A percentile compares a stretch with the other conserved stretches of the same genome.
Evolutionary conservation across 2,797 vertebrate species (phyloP).

Genomic region (Argya squamiceps): DNA sequence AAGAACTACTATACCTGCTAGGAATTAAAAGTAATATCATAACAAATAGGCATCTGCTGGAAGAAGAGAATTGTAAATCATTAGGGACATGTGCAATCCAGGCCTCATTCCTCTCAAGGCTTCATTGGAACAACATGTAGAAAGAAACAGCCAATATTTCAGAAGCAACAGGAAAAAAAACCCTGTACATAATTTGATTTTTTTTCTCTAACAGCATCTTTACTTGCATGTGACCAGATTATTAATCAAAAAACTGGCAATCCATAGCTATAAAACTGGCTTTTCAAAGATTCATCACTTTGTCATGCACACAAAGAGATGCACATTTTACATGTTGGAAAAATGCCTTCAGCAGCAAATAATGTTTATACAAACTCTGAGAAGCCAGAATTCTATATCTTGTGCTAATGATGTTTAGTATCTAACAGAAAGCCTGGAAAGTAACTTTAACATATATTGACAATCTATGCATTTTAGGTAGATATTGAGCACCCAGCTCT

Average conservation of each 20-base stretch:
- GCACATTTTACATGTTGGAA: background rate
- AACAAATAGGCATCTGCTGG: constrained; percentile 13
- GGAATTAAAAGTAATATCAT: background rate
- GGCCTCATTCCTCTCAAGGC: background rate
- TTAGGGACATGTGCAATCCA: constrained; percentile 33
- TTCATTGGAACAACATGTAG: constrained; percentile 57
- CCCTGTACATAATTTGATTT: background rate
- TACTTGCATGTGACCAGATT: constrained; percentile 23
- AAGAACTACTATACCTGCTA: background rate
- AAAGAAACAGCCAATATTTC: constrained; percentile 34
- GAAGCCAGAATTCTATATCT: constrained; percentile 5
- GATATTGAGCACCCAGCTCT: constrained; percentile 42
- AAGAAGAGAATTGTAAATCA: background rate
- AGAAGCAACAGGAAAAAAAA: constrained; percentile 11
- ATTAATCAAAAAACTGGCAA: constrained; percentile 36
- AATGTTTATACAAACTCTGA: constrained; percentile 1
- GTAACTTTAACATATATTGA: constrained; percentile 39
- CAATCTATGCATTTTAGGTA: constrained; percentile 53
- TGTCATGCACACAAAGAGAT: background rate
- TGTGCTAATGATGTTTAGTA: constrained; percentile 57
- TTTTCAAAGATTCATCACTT: constrained; percentile 26
- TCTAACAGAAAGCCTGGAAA: constrained; percentile 31
- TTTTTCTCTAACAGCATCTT: background rate
- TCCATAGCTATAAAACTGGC: background rate
- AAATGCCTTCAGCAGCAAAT: constrained; percentile 24